Evolutionary conservation across 1,140 invertebrate genomes (phyloP).

Genomic region (Brachionus koreanus): DNA sequence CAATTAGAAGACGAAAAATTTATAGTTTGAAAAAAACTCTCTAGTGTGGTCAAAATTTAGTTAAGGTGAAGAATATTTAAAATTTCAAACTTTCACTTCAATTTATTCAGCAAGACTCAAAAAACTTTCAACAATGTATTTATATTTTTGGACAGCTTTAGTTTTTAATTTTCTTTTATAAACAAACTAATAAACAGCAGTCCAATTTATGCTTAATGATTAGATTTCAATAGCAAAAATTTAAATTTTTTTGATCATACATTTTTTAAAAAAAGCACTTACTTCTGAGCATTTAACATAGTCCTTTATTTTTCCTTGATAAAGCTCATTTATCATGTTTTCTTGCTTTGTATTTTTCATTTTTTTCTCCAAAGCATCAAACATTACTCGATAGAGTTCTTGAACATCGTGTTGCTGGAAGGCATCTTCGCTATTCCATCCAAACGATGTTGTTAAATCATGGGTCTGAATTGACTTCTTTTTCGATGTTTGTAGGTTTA

Average conservation of each 20-base stretch:
- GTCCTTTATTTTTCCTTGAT: conserved; percentile 81
- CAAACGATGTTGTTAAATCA: conserved; percentile 95
- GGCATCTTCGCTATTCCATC: conserved; percentile 97
- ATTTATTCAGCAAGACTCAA: no score
- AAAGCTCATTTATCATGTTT: conserved; percentile 90
- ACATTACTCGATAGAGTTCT: conserved; percentile 68
- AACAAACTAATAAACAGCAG: no score
- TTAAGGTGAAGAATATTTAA: no score
- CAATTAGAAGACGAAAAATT: no score
- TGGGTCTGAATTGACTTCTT: conserved; percentile 98
- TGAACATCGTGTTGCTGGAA: conserved; percentile 99
- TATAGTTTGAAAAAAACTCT: no score
- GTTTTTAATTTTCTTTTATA: no score
- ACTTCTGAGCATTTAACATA: conserved; percentile 95
- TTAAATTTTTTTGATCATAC: background rate
- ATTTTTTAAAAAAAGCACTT: conserved; percentile 9
- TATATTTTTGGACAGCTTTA: no score
- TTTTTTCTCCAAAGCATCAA: conserved; percentile 97
- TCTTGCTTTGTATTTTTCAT: conserved; percentile 97
- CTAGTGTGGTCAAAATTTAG: no score
- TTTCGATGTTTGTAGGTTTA: conserved; percentile 94
- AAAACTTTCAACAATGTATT: no score
- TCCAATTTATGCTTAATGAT: no score
- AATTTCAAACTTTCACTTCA: no score
- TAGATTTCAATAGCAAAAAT: background rate